Evolutionary conservation across 2,888 invertebrate genomes (phyloP).

Genomic region (Aleiodes leptofemur): DNA sequence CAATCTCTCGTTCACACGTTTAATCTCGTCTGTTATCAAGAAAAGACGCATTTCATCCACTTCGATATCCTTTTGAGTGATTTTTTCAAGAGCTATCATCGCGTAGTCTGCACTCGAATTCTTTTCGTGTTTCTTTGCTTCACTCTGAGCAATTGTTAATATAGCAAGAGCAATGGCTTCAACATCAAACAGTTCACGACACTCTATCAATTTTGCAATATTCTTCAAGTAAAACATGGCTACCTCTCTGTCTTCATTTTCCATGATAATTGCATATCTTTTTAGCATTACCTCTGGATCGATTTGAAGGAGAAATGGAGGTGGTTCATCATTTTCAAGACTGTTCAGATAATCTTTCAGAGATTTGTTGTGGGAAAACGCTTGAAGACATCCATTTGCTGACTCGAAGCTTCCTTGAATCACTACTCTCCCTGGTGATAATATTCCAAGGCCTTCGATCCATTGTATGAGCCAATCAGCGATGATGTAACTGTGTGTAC

Average conservation of each 20-base stretch:
- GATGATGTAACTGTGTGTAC: too few relatives aligned
- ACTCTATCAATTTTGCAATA: not conserved
- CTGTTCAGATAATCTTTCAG: too few relatives aligned
- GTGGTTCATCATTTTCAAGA: not conserved
- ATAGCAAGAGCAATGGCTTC: not conserved
- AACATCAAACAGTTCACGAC: not conserved
- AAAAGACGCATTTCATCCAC: too few relatives aligned
- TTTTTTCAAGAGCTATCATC: too few relatives aligned
- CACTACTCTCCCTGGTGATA: not conserved
- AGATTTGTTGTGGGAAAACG: not conserved
- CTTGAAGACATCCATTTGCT: not conserved
- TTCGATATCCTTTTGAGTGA: too few relatives aligned
- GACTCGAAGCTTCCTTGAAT: not conserved
- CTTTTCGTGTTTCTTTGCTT: too few relatives aligned
- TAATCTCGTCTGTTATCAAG: too few relatives aligned
- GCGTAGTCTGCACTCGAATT: too few relatives aligned
- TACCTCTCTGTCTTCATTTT: not conserved
- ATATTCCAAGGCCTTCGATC: not conserved
- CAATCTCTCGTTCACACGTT: too few relatives aligned
- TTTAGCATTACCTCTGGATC: not conserved
- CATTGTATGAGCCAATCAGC: not conserved
- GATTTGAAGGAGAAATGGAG: not conserved
- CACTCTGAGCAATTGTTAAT: not conserved
- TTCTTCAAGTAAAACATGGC: not conserved
- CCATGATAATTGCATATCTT: not conserved